Evolutionary conservation across 2,797 vertebrate genomes (phyloP).

Genomic region (Hemibagrus guttatus): DNA sequence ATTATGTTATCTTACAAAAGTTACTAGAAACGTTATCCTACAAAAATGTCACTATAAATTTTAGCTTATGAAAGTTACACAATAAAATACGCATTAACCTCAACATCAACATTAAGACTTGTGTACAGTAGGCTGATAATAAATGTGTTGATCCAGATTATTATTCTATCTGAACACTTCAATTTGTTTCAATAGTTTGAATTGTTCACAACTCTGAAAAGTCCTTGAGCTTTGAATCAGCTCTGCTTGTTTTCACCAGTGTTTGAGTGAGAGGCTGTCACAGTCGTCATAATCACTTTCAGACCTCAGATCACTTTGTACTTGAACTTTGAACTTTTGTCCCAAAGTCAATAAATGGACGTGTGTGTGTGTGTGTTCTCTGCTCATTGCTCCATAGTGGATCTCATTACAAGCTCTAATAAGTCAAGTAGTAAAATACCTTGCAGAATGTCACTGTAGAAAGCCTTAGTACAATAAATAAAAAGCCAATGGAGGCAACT

Average conservation of each 20-base stretch:
- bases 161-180: neutral
- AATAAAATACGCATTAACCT: neutral
- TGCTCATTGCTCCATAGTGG: neutral
- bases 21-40: neutral
- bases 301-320: neutral
- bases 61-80: neutral
- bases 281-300: constrained; percentile 22
- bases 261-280: neutral
- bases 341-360: neutral
- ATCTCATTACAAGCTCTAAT: neutral
- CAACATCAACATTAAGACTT: neutral
- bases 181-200: neutral
- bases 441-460: neutral
- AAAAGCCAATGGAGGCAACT: neutral
- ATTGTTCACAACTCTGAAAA: neutral
- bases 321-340: constrained; percentile 10
- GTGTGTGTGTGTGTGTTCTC: neutral
- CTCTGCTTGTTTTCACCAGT: neutral
- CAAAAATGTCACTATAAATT: neutral
- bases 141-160: neutral
- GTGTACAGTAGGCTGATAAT: neutral
- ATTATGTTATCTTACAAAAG: neutral
- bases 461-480: neutral
- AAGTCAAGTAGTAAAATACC: neutral
- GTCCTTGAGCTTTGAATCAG: neutral